phyloP scores from a whole-genome alignment of 2,888 invertebrate genomes.

The Heteromyza rotundicornis region DNA sequence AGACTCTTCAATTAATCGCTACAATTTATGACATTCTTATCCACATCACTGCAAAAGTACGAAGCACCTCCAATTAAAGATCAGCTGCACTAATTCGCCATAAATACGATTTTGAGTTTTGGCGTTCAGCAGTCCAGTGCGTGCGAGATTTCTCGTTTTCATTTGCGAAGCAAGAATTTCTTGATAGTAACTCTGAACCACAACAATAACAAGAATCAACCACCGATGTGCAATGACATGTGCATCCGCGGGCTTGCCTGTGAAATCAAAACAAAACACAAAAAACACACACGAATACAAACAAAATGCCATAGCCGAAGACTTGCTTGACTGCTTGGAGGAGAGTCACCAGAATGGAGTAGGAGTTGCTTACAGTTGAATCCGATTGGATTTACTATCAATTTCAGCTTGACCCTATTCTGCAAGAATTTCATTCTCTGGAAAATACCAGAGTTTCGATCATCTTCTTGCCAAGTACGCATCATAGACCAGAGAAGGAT shows the following conservation, averaged over 20 bases:
- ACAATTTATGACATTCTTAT: neutral
- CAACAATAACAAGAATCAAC: neutral
- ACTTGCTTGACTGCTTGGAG: no score
- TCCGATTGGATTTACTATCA: neutral
- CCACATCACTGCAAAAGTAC: neutral
- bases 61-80: slow-evolving; percentile 40
- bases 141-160: slow-evolving; percentile 9
- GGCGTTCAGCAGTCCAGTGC: slow-evolving; percentile 2
- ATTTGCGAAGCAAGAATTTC: slow-evolving; percentile 1
- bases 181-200: neutral
- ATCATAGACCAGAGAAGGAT: neutral
- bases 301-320: neutral
- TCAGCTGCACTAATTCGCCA: slow-evolving; percentile 48
- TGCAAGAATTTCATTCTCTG: slow-evolving; percentile 18
- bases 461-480: no score
- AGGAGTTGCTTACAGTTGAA: neutral
- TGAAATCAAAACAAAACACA: slow-evolving; percentile 3
- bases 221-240: neutral
- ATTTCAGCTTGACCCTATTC: slow-evolving; percentile 13
- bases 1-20: neutral
- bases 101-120: slow-evolving; percentile 28
- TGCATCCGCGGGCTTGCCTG: neutral
- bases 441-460: slow-evolving; percentile 3
- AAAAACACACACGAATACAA: neutral
- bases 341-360: neutral